Evolutionary conservation across 2,797 vertebrate species (phyloP).

Genomic region (Sebastes kiyomatsui): DNA sequence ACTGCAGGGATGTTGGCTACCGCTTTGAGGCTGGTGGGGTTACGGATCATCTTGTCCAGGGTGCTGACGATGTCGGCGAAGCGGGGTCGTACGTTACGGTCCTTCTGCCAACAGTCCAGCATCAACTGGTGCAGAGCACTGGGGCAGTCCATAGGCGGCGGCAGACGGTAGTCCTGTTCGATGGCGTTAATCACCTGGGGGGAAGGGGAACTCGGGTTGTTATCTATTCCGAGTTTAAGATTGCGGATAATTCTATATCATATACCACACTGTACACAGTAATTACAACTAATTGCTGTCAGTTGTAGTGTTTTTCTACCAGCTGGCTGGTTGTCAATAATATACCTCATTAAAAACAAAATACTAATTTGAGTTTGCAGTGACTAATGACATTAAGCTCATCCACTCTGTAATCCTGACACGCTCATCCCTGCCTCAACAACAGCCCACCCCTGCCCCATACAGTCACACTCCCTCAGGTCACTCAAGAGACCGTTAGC

Average conservation of each 20-base stretch:
- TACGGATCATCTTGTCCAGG: conserved; percentile 98
- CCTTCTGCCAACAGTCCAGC: conserved; percentile 99
- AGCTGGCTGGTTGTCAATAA: conserved; percentile 8
- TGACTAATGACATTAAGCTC: conserved; percentile 1
- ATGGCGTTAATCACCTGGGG: conserved; percentile 96
- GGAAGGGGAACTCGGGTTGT: background rate
- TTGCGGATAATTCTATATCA: background rate
- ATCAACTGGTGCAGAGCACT: conserved; percentile 97
- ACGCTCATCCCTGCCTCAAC: background rate
- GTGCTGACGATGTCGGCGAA: conserved; percentile 97
- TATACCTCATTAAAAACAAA: conserved; percentile 5
- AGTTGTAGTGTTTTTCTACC: background rate
- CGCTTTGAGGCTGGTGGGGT: conserved; percentile 97
- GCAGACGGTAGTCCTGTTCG: conserved; percentile 97
- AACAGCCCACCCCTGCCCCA: background rate
- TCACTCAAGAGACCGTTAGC: conserved; percentile 48
- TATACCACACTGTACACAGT: background rate
- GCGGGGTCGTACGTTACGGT: conserved; percentile 95
- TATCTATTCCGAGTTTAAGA: background rate
- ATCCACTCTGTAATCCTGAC: conserved; percentile 9
- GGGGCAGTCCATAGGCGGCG: conserved; percentile 98
- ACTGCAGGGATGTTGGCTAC: conserved; percentile 97
- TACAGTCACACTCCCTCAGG: conserved; percentile 5
- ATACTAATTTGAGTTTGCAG: conserved; percentile 6
- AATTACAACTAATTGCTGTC: background rate